Evolutionary conservation across 2,888 invertebrate genomes (phyloP).

Genomic region (Erebia aethiops): DNA sequence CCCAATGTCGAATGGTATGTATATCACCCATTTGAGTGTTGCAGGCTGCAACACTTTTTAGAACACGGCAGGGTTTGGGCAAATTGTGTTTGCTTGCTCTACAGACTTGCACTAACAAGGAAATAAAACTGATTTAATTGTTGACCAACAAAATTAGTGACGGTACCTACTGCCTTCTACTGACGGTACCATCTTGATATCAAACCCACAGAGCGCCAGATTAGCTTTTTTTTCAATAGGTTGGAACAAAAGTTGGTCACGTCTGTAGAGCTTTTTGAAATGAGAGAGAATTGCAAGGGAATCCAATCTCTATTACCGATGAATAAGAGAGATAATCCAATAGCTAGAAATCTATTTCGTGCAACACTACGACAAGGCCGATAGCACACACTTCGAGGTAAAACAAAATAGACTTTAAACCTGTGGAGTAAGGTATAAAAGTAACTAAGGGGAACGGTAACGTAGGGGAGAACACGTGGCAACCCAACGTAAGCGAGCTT

Average conservation of each 20-base stretch:
- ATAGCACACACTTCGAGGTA: constrained; percentile 40
- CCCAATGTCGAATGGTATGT: no score
- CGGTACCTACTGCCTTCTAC: not conserved
- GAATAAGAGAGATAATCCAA: constrained; percentile 51
- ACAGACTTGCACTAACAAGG: not conserved
- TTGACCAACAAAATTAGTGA: no score
- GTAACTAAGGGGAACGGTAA: constrained; percentile 39
- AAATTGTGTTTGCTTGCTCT: no score
- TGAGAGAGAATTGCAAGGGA: constrained; percentile 38
- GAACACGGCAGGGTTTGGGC: no score
- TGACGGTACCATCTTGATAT: not conserved
- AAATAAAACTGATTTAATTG: not conserved
- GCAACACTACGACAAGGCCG: constrained; percentile 61
- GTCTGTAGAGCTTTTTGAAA: constrained; percentile 42
- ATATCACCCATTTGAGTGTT: no score
- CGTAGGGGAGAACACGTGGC: constrained; percentile 65
- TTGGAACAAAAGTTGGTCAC: constrained; percentile 1
- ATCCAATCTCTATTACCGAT: constrained; percentile 34
- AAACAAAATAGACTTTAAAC: constrained; percentile 54
- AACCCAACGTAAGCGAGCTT: constrained; percentile 74
- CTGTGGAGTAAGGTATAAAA: constrained; percentile 45
- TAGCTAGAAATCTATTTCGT: constrained; percentile 51
- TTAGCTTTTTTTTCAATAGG: not conserved
- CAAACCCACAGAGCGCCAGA: not conserved
- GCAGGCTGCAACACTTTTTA: no score